These are phyloP conservation scores for Parnassius glacialis DNA, from an alignment of 2,888 invertebrate species.

Conservation along the genomic window DNA sequence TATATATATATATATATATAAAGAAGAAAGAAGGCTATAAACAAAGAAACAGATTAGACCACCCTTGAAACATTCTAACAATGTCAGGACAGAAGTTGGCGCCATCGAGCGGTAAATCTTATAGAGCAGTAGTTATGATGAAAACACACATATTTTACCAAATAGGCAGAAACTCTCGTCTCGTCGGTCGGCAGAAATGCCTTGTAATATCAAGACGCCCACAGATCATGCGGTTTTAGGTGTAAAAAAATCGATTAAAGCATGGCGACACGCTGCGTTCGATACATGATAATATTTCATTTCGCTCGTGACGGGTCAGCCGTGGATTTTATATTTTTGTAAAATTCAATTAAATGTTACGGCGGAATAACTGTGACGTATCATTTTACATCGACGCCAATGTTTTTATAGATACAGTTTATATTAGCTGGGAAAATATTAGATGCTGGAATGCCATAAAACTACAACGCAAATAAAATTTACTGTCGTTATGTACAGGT, in stretches of 20 bases:
- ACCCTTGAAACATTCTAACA: conserved; percentile 66
- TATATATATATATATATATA: neutral
- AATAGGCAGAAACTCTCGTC: conserved; percentile 53
- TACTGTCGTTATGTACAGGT: conserved; percentile 31
- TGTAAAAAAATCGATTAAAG: conserved; percentile 81
- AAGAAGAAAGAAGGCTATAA: conserved; percentile 31
- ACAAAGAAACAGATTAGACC: conserved; percentile 50
- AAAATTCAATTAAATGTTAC: conserved; percentile 76
- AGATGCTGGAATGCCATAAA: conserved; percentile 48
- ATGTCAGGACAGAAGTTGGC: conserved; percentile 42
- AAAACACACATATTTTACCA: conserved; percentile 77
- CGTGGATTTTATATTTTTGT: conserved; percentile 67
- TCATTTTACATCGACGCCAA: conserved; percentile 64
- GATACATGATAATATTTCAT: conserved; percentile 78
- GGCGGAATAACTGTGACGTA: conserved; percentile 60
- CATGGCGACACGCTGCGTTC: conserved; percentile 78
- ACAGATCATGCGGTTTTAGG: conserved; percentile 75
- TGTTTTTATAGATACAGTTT: conserved; percentile 46
- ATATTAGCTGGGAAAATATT: conserved; percentile 46
- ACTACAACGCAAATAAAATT: conserved; percentile 39
- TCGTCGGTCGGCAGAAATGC: conserved; percentile 65
- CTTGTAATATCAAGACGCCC: conserved; percentile 74
- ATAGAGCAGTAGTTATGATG: conserved; percentile 64
- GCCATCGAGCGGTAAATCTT: conserved; percentile 52
- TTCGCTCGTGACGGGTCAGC: conserved; percentile 60